Conservation (phyloP, 2,888 invertebrate genomes). For the Drosophila kanekoi region DNA sequence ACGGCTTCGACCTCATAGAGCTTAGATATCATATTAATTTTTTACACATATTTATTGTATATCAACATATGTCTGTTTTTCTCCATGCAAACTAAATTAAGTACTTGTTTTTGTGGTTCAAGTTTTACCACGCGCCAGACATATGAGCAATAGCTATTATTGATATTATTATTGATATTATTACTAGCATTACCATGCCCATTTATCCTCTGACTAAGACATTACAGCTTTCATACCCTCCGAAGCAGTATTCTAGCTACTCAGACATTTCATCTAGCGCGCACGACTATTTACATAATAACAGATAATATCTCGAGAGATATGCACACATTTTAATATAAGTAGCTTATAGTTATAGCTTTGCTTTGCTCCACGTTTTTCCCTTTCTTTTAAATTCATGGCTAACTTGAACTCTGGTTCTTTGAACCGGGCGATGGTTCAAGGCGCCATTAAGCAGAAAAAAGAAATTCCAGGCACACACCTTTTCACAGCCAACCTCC, state of each 20-base stretch:
- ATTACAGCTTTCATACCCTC: no score
- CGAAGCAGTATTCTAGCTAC: no score
- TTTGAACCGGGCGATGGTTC: slow-evolving; percentile 52
- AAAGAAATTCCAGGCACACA: slow-evolving; percentile 27
- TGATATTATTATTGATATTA: not conserved
- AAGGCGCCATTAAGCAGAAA: slow-evolving; percentile 13
- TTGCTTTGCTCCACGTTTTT: not conserved
- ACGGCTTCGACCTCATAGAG: no score
- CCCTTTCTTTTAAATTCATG: slow-evolving; percentile 3
- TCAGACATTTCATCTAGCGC: not conserved
- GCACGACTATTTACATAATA: slow-evolving; percentile 6
- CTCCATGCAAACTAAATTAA: no score
- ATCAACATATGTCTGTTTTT: no score
- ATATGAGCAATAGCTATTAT: no score
- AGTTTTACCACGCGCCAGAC: no score
- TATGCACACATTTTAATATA: not conserved
- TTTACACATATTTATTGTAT: no score
- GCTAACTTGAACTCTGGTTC: slow-evolving; percentile 59
- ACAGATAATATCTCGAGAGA: not conserved
- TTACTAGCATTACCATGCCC: not conserved
- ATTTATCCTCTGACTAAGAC: not conserved
- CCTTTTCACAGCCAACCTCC: slow-evolving; percentile 11
- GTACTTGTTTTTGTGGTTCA: no score
- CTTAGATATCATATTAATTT: no score
- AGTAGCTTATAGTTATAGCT: not conserved